These are phyloP conservation scores for Benthosema pterotum DNA, from an alignment of 2,797 vertebrate species.

Conservation along the genomic window DNA sequence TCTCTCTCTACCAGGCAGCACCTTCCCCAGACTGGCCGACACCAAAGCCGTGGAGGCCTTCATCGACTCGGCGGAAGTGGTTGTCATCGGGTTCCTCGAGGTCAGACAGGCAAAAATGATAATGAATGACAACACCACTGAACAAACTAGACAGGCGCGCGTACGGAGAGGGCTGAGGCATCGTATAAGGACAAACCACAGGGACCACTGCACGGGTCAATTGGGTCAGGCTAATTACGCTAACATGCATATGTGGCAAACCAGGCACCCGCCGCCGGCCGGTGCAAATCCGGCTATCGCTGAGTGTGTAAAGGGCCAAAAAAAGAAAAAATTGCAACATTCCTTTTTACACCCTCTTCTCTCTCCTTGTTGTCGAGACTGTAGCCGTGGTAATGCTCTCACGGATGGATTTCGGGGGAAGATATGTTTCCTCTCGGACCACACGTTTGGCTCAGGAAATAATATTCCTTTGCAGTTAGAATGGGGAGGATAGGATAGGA, in stretches of 20 bases:
- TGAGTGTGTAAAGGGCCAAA: constrained; percentile 16
- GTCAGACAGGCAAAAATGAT: constrained; percentile 57
- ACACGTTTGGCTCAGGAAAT: constrained; percentile 65
- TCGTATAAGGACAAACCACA: constrained; percentile 6
- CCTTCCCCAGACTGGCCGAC: constrained; percentile 64
- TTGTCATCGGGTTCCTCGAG: constrained; percentile 81
- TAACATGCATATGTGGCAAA: constrained; percentile 22
- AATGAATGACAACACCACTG: not conserved
- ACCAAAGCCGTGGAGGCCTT: constrained; percentile 70
- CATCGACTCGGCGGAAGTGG: constrained; percentile 77
- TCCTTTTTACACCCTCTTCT: constrained; percentile 34
- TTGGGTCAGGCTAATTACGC: constrained; percentile 18
- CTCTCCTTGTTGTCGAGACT: not conserved
- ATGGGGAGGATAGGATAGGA: constrained; percentile 39
- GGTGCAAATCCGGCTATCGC: constrained; percentile 32
- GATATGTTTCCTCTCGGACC: constrained; percentile 53
- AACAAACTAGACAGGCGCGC: not conserved
- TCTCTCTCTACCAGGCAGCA: constrained; percentile 49
- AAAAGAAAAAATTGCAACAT: constrained; percentile 41
- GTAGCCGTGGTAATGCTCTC: constrained; percentile 42
- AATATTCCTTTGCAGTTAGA: constrained; percentile 16
- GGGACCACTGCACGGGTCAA: constrained; percentile 9
- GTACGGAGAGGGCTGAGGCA: not conserved
- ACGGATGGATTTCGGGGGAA: constrained; percentile 49
- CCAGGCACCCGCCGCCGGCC: constrained; percentile 41